These are phyloP conservation scores for Spodoptera frugiperda DNA, from an alignment of 1,140 invertebrate species.

Conservation along the genomic window DNA sequence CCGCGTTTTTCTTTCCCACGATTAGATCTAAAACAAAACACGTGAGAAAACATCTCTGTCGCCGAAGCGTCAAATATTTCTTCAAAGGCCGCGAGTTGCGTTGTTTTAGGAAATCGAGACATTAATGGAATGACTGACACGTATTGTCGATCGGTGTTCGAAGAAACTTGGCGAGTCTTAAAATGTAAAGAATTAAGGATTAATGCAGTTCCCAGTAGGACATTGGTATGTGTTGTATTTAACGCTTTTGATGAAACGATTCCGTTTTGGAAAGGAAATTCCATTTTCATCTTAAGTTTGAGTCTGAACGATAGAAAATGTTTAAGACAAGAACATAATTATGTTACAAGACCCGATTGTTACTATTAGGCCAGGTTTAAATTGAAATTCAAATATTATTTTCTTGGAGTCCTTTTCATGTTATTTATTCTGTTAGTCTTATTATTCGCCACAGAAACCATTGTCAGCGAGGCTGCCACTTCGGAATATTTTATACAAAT, in stretches of 20 bases:
- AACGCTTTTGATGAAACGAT: not conserved
- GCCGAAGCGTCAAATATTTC: conserved; percentile 79
- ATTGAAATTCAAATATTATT: conserved; percentile 59
- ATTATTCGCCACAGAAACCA: conserved; percentile 69
- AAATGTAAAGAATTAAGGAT: conserved; percentile 71
- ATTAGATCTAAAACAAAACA: conserved; percentile 59
- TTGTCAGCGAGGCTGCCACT: conserved; percentile 71
- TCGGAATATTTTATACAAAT: conserved; percentile 86
- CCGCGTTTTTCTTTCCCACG: conserved; percentile 63
- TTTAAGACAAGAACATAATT: not conserved
- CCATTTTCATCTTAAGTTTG: not conserved
- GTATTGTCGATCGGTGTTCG: conserved; percentile 71
- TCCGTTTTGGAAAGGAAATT: not conserved
- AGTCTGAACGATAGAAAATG: not conserved
- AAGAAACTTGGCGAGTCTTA: conserved; percentile 70
- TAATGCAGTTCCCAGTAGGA: conserved; percentile 33
- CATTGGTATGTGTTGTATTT: conserved; percentile 8
- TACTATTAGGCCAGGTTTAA: conserved; percentile 43
- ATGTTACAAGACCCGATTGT: conserved; percentile 13
- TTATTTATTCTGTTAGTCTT: conserved; percentile 64
- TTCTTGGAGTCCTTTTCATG: conserved; percentile 51
- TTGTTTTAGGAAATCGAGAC: conserved; percentile 79
- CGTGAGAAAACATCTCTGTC: conserved; percentile 67
- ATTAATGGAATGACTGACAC: conserved; percentile 84
- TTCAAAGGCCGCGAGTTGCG: conserved; percentile 66